Evolutionary conservation across 1,140 invertebrate genomes (phyloP).

Genomic region (Amyelois transitella): DNA sequence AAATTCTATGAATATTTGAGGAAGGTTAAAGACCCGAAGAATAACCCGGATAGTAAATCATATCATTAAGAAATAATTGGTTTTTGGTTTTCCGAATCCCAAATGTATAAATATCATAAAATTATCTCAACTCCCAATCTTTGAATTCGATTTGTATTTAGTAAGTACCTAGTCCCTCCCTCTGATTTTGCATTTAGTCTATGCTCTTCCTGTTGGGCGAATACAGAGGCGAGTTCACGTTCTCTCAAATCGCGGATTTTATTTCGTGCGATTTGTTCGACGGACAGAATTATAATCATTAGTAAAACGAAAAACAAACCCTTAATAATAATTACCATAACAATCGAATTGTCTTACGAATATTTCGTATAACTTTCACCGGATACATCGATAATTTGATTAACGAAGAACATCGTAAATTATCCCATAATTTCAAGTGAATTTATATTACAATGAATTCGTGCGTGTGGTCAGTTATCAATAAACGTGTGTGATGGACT

Average conservation of each 20-base stretch:
- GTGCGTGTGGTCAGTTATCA: slow-evolving; percentile 55
- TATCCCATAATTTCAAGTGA: slow-evolving; percentile 43
- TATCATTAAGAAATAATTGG: no score
- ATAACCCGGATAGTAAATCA: no score
- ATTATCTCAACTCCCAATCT: no score
- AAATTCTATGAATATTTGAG: no score
- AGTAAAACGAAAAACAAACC: slow-evolving; percentile 29
- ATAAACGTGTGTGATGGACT: slow-evolving; percentile 59
- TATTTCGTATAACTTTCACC: slow-evolving; percentile 58
- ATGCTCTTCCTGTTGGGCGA: slow-evolving; percentile 39
- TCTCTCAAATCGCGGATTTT: slow-evolving; percentile 48
- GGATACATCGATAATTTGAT: slow-evolving; percentile 67
- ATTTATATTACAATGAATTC: slow-evolving; percentile 56
- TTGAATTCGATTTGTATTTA: no score
- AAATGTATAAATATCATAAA: no score
- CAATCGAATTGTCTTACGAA: slow-evolving; percentile 19
- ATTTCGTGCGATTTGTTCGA: slow-evolving; percentile 38
- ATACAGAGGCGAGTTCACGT: slow-evolving; percentile 24
- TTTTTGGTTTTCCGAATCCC: no score
- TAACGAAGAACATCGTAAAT: slow-evolving; percentile 48
- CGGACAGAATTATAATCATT: slow-evolving; percentile 32
- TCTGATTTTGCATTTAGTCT: no score
- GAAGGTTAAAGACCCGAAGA: no score
- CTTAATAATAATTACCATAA: slow-evolving; percentile 23
- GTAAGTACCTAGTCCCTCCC: no score